phyloP scores from a whole-genome alignment of 2,888 invertebrate species.

The Blastobasis lacticolella region DNA sequence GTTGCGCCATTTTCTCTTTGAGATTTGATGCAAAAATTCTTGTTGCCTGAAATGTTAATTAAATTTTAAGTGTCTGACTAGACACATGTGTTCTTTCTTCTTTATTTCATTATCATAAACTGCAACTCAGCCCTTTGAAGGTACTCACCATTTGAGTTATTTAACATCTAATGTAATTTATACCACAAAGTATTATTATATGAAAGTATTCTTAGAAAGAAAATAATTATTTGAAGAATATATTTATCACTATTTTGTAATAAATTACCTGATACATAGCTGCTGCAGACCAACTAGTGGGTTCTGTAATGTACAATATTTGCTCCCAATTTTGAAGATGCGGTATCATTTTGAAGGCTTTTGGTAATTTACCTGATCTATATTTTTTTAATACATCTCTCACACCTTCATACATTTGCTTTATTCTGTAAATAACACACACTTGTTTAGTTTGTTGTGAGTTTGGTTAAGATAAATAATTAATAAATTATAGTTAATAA shows the following conservation, averaged over 20 bases:
- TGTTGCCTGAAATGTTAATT: slow-evolving; percentile 85
- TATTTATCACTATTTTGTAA: not conserved
- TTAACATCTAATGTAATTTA: too few species aligned
- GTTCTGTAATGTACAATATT: slow-evolving; percentile 88
- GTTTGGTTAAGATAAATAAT: too few species aligned
- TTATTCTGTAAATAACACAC: slow-evolving; percentile 65
- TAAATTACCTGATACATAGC: slow-evolving; percentile 88
- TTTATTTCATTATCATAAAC: too few species aligned
- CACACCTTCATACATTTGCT: slow-evolving; percentile 93
- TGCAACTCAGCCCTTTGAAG: too few species aligned
- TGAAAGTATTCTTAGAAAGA: too few species aligned
- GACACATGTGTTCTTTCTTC: too few species aligned
- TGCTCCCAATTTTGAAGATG: slow-evolving; percentile 96
- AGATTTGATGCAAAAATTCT: slow-evolving; percentile 97
- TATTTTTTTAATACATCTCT: slow-evolving; percentile 90
- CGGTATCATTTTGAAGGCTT: slow-evolving; percentile 98
- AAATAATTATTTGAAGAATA: too few species aligned
- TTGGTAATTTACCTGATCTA: slow-evolving; percentile 96
- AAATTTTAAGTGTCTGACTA: too few species aligned
- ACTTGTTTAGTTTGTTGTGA: not conserved
- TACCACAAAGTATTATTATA: too few species aligned
- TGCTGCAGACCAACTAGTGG: slow-evolving; percentile 97
- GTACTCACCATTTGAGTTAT: too few species aligned
- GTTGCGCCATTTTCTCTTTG: slow-evolving; percentile 96
- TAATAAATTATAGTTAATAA: too few species aligned